Base-by-base conservation (phyloP, 2,888 invertebrate species). In the Penaeus monodon region DNA sequence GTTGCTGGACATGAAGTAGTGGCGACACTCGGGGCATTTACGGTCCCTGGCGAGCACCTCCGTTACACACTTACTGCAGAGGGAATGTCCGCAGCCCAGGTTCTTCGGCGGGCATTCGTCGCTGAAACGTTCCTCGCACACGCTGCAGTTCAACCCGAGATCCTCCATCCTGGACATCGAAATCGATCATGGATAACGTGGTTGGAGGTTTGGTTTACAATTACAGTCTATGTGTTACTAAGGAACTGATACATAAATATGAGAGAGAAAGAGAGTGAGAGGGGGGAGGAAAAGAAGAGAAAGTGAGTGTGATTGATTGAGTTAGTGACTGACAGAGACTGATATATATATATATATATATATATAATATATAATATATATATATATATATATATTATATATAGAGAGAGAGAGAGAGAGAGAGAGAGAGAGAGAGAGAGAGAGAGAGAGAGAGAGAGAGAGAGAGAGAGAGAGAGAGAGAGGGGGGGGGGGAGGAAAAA, bases 21-120 rank as follows among this genome's bases (percentile, higher is more conserved):
- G n/a, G 12, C 22, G 44, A 24, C 76, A 76, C 76, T 76, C 76
- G 38, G 76, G 76, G 49, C 76, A 76, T 22, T 76, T 76, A 3
- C n/a, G 22, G 76, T 76, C 76, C 20, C 44, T 76, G 22, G 22
- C 44, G 29, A 76, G 38, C 17, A 76, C 22, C 44, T 44, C 29
- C 20, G n/a, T 49, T 22, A 76, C 76, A 49, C 76, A 76, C 27
- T 24, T n/a, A 2, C 33, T 76, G 44, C 76, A 76, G 17, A 76
- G 20, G 17, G 76, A 29, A 49, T 76, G 76, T 4, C 76, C 76
- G 49, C 76, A 76, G 1, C 24, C 44, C n/a, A 76, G 49, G n/a
- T 76, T 76, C 38, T 44, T 38, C 14, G 76, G 38, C 24, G 38
- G 29, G 6, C n/a, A 49, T 12, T 76, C 76, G 12, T 76, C 76